These are phyloP conservation scores for Telmatherina bonti DNA, from an alignment of 2,797 vertebrate genomes.

Conservation along the genomic window DNA sequence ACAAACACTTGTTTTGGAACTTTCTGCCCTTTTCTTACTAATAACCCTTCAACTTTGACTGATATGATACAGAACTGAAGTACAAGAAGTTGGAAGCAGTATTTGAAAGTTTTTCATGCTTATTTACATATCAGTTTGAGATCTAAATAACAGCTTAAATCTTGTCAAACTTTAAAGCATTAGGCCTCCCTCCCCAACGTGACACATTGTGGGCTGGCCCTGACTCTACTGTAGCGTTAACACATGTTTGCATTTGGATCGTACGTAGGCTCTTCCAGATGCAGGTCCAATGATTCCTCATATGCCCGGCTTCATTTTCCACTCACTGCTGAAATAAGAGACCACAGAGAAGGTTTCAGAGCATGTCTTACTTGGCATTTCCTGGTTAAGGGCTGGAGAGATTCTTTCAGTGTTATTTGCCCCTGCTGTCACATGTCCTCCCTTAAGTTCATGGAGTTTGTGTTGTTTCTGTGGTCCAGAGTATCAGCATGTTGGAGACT, in stretches of 20 bases:
- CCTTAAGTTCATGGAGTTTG: slow-evolving; percentile 23
- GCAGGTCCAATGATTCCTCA: slow-evolving; percentile 49
- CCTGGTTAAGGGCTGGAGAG: slow-evolving; percentile 63
- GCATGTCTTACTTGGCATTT: slow-evolving; percentile 77
- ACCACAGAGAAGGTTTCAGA: slow-evolving; percentile 71
- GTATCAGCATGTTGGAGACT: slow-evolving; percentile 5
- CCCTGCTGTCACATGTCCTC: slow-evolving; percentile 44
- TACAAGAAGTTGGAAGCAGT: neutral
- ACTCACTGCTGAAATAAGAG: slow-evolving; percentile 66
- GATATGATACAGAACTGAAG: neutral
- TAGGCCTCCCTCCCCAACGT: neutral
- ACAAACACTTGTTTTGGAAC: neutral
- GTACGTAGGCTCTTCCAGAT: slow-evolving; percentile 64
- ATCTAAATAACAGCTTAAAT: neutral
- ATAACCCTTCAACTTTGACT: too few species aligned
- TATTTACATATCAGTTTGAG: neutral
- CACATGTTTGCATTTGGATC: slow-evolving; percentile 57
- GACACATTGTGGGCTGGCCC: neutral
- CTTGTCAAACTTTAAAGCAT: neutral
- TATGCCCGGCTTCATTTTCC: slow-evolving; percentile 57
- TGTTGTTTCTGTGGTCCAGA: slow-evolving; percentile 9
- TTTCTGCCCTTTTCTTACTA: neutral
- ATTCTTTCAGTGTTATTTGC: slow-evolving; percentile 60
- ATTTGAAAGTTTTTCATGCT: neutral
- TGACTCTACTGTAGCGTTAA: slow-evolving; percentile 27